Evolutionary conservation across 2,888 invertebrate species (phyloP).

Genomic region (Drosophila fungiperda): DNA sequence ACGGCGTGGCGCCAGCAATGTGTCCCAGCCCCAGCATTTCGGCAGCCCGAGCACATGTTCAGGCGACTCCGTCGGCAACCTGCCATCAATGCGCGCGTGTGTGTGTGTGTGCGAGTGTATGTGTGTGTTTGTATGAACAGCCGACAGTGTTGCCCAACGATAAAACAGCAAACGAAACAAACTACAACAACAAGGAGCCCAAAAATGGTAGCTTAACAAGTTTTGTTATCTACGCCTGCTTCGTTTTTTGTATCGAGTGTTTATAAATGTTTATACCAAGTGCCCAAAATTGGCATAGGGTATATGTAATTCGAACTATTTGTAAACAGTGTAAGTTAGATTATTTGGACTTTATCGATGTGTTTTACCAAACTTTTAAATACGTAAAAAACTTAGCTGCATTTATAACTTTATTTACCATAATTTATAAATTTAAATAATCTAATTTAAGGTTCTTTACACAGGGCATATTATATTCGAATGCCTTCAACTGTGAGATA

Average conservation of each 20-base stretch:
- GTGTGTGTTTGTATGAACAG: constrained; percentile 27
- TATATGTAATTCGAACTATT: constrained; percentile 4
- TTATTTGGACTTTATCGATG: neutral
- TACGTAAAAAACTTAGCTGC: neutral
- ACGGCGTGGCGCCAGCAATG: constrained; percentile 56
- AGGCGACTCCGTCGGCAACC: constrained; percentile 26
- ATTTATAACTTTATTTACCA: neutral
- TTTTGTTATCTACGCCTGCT: constrained; percentile 67
- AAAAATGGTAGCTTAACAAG: constrained; percentile 76
- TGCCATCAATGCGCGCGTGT: constrained; percentile 16
- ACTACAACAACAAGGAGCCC: constrained; percentile 16
- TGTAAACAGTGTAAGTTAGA: neutral
- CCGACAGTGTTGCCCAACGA: constrained; percentile 53
- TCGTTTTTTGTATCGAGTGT: constrained; percentile 73
- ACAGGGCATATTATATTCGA: constrained; percentile 21
- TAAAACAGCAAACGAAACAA: constrained; percentile 53
- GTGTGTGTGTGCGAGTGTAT: constrained; percentile 29
- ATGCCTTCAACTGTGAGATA: neutral
- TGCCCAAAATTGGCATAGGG: constrained; percentile 5
- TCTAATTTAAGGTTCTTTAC: neutral
- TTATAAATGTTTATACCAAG: constrained; percentile 65
- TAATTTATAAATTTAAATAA: neutral
- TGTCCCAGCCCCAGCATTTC: constrained; percentile 15
- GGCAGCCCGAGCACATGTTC: constrained; percentile 25
- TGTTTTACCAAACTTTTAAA: neutral